A percentile compares a stretch with the other conserved stretches of the same genome.
Evolutionary conservation across 2,888 invertebrate species (phyloP).

Genomic region (Schrankia costaestrigalis): DNA sequence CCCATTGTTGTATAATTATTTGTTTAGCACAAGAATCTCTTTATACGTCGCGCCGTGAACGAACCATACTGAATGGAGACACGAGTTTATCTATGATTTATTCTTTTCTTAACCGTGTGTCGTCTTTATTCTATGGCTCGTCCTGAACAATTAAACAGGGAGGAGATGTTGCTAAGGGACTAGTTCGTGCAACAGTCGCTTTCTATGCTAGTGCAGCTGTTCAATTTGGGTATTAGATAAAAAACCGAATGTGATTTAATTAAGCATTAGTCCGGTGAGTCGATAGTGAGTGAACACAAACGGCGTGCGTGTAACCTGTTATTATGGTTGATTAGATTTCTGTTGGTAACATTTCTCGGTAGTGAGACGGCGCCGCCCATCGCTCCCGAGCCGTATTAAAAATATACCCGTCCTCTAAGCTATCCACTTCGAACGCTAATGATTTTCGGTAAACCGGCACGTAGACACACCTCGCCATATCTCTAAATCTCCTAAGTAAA

Average conservation of each 20-base stretch:
- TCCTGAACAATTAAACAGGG: conserved; percentile 35
- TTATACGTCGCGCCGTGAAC: conserved; percentile 47
- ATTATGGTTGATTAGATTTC: conserved; percentile 80
- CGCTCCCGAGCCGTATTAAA: conserved; percentile 78
- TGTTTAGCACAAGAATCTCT: conserved; percentile 65
- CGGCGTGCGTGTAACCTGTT: conserved; percentile 76
- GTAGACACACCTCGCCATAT: conserved; percentile 71
- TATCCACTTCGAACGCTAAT: conserved; percentile 74
- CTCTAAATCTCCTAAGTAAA: conserved; percentile 76
- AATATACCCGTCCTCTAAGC: conserved; percentile 74
- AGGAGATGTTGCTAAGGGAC: conserved; percentile 39
- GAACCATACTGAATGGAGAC: conserved; percentile 47
- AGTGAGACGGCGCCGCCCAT: conserved; percentile 76
- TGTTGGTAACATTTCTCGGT: conserved; percentile 80
- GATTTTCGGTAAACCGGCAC: conserved; percentile 79
- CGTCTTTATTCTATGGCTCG: conserved; percentile 44
- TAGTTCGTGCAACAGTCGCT: conserved; percentile 40
- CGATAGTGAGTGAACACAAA: conserved; percentile 74
- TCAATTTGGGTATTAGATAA: conserved; percentile 54
- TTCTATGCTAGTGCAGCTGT: conserved; percentile 56
- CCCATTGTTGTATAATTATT: conserved; percentile 59
- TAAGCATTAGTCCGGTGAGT: conserved; percentile 71
- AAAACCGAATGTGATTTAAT: conserved; percentile 76
- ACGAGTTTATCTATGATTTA: conserved; percentile 69
- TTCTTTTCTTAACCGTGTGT: conserved; percentile 55